These are phyloP conservation scores for Philaenus spumarius DNA, from an alignment of 1,140 invertebrate genomes.

Conservation along the genomic window DNA sequence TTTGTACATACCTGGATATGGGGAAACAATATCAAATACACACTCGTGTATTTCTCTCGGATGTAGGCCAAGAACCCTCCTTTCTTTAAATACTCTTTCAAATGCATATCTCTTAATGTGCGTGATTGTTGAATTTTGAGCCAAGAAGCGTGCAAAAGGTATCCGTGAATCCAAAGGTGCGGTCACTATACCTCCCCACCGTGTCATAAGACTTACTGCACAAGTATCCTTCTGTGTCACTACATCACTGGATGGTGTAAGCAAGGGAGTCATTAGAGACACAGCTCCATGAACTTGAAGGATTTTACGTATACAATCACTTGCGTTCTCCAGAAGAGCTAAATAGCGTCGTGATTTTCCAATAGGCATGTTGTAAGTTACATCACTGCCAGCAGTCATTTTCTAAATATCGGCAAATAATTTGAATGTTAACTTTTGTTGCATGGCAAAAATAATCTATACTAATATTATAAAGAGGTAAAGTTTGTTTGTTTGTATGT, in stretches of 20 bases:
- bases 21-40: slow-evolving; percentile 87
- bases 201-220: slow-evolving; percentile 75
- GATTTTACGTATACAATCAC: slow-evolving; percentile 8
- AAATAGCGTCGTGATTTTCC: background rate
- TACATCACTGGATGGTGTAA: slow-evolving; percentile 60
- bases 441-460: no score
- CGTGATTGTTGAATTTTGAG: slow-evolving; percentile 63
- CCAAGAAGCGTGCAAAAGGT: slow-evolving; percentile 76
- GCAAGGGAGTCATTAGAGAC: slow-evolving; percentile 62
- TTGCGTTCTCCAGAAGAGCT: slow-evolving; percentile 37
- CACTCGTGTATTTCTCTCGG: slow-evolving; percentile 85
- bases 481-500: no score
- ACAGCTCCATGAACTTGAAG: slow-evolving; percentile 60
- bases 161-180: slow-evolving; percentile 45
- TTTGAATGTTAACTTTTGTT: no score
- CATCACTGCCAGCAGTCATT: slow-evolving; percentile 57
- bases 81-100: slow-evolving; percentile 79
- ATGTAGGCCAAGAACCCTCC: slow-evolving; percentile 74
- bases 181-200: slow-evolving; percentile 39
- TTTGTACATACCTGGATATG: slow-evolving; percentile 46
- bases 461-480: no score
- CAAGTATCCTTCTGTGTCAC: slow-evolving; percentile 52
- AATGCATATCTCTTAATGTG: slow-evolving; percentile 77
- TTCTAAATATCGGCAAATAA: no score
- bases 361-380: slow-evolving; percentile 64